Percentiles rank a stretch among this genome's conserved stretches.
Evolutionary conservation across 2,797 vertebrate species (phyloP).

Genomic region (Sus cebifrons): DNA sequence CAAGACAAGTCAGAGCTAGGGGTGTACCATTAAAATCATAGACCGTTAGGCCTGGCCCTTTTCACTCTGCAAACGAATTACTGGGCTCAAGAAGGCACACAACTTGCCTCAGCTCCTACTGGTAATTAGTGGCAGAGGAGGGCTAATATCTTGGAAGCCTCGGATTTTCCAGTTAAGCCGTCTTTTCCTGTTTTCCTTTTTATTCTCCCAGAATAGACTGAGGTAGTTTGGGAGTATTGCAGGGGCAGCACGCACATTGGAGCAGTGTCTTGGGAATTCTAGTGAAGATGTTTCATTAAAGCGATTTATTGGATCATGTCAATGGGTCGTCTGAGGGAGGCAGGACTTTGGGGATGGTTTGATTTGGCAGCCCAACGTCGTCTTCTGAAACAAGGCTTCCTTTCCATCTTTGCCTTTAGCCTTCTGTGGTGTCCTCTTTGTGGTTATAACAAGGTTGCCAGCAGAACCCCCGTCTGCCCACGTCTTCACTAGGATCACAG

Average conservation of each 20-base stretch:
- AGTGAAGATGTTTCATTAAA: slow-evolving; percentile 46
- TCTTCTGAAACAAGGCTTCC: neutral
- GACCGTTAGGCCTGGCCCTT: neutral
- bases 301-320: neutral
- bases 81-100: neutral
- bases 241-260: neutral
- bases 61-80: neutral
- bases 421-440: neutral
- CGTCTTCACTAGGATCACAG: neutral
- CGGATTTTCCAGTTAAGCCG: neutral
- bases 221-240: neutral
- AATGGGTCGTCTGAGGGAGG: neutral
- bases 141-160: neutral
- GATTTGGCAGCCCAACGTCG: neutral
- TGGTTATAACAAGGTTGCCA: neutral
- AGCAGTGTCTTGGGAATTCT: neutral
- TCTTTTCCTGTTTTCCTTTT: slow-evolving; percentile 25
- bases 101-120: neutral
- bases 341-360: slow-evolving; percentile 1
- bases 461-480: neutral
- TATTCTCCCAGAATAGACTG: slow-evolving; percentile 8
- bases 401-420: neutral
- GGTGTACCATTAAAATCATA: neutral
- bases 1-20: neutral
- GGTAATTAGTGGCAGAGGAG: neutral